Base-by-base conservation (phyloP, 2,888 invertebrate species). In the Pycnomerus fuliginosus region DNA sequence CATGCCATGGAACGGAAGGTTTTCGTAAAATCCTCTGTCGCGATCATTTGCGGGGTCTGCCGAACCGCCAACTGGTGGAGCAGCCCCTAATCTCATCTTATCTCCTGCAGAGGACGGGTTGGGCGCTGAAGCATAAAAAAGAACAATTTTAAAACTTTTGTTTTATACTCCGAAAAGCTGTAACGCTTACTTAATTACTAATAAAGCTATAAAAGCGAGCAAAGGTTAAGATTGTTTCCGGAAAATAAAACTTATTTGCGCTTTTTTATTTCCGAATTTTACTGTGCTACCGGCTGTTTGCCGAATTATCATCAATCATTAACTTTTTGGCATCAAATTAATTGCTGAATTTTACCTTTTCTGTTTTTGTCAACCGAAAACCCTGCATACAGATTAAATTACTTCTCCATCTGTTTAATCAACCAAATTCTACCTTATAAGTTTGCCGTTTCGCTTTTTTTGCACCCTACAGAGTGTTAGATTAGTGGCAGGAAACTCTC, bases 1-100 rank as follows among this genome's bases (percentile, higher is more conserved):
- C 68, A 93, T 83, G 64, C 92, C 92, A 74, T 93, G 93, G 82
- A 93, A 94, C 69, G 93, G 93, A 67, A 93, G 83, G 76, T 94
- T 94, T 78, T 94, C 93, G 80, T 93, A 94, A 70, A 88, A 85
- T 72, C 89, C 90, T 61, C 88, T 87, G 63, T 82, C 81, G 72
- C 85, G 85, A 73, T 90, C 90, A 75, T 83, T 82, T 71, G 83
- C 80, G 76, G 79, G 85, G 82, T 82, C 71, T 64, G 72, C 72
- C 65, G 65, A 65, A 65, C 67, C 68, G 60, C 72, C 73, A 66
- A 69, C 65, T 64, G 68, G 70, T 66, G 66, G 70, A 61, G 68
- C 71, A 63, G 66, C 65, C 67, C 74, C 74, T 60, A 67, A 65
- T 61, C 68, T 68, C 58, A 69, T 70, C 68, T 74, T 76, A 74